Base-by-base conservation (phyloP, 2,113 vertebrate genomes). In the Lepisosteus oculatus region DNA sequence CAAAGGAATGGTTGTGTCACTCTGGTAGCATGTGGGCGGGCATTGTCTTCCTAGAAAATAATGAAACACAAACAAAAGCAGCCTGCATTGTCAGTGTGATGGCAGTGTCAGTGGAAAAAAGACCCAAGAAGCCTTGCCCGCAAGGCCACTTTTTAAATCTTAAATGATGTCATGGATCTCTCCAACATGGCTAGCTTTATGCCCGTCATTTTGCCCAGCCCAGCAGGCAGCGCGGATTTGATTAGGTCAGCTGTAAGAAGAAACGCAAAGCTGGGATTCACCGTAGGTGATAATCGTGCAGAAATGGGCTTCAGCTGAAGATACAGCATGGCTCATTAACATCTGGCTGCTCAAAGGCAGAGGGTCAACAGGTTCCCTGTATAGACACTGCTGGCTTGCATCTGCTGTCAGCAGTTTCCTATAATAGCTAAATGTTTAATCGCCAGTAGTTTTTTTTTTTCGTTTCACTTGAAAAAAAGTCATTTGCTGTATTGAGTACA, bases 121-220 rank as follows among this genome's bases (percentile, higher is more conserved):
- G 71, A 71, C 78, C 51, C 29, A 44, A 3, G 43, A 43, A 64
- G 29, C 55, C 64, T 67, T 43, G 43, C 61, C 74, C 65, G 55
- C 64, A 69, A 64, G 74, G 55, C 55, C 54, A 73, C 72, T 90
- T 85, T 82, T 85, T 84, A 43, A 67, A 67, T 79, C 82, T 80
- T 88, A 88, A 89, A 85, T 87, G 86, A 86, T 89, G 89, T 80
- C 77, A 79, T 77, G 77, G 84, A 88, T 88, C 87, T 83, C 83
- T 76, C 79, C 71, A 77, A 76, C 76, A 29, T 15, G n/a, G 42
- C 45, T 15, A 41, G 8, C 12, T 41, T 47, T n/a, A 3, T 44
- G 62, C 14, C 45, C 54, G 43, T 43, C 63, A 59, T 11, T 9
- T 51, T 72, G 56, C 74, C 78, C 78, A 75, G 80, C 87, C 86